Evolutionary conservation across 2,888 invertebrate species (phyloP).

Genomic region (Leucozona laternaria): DNA sequence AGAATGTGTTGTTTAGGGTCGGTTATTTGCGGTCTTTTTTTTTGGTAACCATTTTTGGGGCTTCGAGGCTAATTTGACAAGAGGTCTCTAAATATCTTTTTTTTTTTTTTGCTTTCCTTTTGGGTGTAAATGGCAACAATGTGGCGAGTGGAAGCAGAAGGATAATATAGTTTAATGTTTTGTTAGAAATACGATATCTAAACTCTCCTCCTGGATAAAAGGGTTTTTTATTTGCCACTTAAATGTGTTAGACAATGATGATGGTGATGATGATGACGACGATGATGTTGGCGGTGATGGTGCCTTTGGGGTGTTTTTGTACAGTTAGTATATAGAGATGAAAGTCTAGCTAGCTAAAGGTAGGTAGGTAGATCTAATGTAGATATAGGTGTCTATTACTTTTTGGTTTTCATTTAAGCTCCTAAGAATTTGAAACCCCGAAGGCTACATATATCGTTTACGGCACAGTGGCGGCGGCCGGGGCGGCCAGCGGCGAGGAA

Average conservation of each 20-base stretch:
- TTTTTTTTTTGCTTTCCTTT: not conserved
- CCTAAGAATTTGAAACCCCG: conserved; percentile 34
- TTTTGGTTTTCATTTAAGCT: conserved; percentile 68
- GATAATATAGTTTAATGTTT: conserved; percentile 31
- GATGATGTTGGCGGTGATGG: conserved; percentile 22
- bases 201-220: conserved; percentile 25
- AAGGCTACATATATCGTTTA: conserved; percentile 45
- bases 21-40: conserved; percentile 71
- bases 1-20: conserved; percentile 75
- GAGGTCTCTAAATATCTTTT: conserved; percentile 70
- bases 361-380: conserved; percentile 13
- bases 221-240: conserved; percentile 50
- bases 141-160: conserved; percentile 60
- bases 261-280: conserved; percentile 11
- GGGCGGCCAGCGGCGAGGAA: too few relatives aligned
- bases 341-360: not conserved
- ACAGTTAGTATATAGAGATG: conserved; percentile 11
- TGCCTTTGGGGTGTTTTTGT: conserved; percentile 17
- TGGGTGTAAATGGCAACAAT: conserved; percentile 71
- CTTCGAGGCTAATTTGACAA: conserved; percentile 75
- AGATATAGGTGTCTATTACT: conserved; percentile 27
- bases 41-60: conserved; percentile 73
- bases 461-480: too few relatives aligned
- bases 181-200: conserved; percentile 1
- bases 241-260: conserved; percentile 53